Conservation (phyloP, 2,888 invertebrate genomes). For the Microctonus aethiopoides region DNA sequence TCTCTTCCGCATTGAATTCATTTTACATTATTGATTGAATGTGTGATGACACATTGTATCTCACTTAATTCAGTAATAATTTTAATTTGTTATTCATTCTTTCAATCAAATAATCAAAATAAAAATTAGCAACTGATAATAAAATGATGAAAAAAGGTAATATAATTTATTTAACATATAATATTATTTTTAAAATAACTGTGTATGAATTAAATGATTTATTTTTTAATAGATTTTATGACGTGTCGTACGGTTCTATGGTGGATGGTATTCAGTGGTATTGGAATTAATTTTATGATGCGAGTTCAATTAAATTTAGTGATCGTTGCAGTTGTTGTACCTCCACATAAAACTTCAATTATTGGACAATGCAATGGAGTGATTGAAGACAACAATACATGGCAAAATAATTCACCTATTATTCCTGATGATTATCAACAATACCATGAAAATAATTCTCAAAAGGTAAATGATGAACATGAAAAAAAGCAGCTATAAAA, state of each 20-base stretch:
- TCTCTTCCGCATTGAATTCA: background rate
- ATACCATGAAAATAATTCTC: background rate
- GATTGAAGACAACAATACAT: background rate
- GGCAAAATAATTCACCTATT: background rate
- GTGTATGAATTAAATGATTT: background rate
- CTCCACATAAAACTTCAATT: conserved; percentile 1
- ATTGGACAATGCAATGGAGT: background rate
- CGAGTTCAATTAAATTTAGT: conserved; percentile 74
- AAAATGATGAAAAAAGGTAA: background rate
- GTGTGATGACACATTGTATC: background rate
- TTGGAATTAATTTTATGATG: conserved; percentile 76
- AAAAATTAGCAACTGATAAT: background rate
- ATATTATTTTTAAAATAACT: too few relatives aligned
- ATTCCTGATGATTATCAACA: background rate
- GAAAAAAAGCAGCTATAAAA: background rate
- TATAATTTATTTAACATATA: too few relatives aligned
- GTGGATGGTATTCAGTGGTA: conserved; percentile 73
- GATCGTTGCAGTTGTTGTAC: conserved; percentile 72
- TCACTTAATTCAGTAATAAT: background rate
- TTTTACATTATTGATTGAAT: background rate
- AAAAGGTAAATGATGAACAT: background rate
- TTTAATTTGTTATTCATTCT: background rate
- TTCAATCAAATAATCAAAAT: background rate
- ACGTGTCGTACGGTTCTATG: conserved; percentile 68
- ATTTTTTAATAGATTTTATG: conserved; percentile 39